Evolutionary conservation across 2,797 vertebrate species (phyloP).

Genomic region (Adelosebastes latens): DNA sequence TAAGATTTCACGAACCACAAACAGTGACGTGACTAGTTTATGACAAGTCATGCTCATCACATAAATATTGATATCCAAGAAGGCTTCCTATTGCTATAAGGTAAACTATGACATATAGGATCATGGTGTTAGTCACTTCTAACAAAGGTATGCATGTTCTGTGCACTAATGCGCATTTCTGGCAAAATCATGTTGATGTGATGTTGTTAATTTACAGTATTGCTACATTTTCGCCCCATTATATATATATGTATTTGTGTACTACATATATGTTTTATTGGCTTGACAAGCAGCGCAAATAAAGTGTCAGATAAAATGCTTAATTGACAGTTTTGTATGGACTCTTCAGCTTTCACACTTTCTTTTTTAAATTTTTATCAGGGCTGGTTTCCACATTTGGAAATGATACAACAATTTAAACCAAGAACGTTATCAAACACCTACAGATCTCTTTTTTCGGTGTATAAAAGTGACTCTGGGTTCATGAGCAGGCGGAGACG

Average conservation of each 20-base stretch:
- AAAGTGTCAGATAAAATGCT: background rate
- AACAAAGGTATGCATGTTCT: background rate
- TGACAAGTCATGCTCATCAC: background rate
- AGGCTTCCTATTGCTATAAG: background rate
- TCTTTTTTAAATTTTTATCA: background rate
- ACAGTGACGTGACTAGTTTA: background rate
- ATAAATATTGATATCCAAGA: background rate
- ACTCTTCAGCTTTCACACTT: background rate
- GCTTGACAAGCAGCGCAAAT: background rate
- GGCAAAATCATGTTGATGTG: background rate
- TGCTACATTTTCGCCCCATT: background rate
- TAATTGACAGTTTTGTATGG: background rate
- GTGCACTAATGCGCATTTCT: background rate
- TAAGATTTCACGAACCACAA: background rate
- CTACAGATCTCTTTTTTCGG: background rate
- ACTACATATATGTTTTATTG: background rate
- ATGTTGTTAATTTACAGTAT: background rate
- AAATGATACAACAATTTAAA: background rate
- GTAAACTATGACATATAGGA: background rate
- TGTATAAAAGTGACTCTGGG: no score
- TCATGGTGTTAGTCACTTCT: background rate
- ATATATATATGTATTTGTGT: background rate
- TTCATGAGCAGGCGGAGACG: conserved; percentile 59
- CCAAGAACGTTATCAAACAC: background rate
- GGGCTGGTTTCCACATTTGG: background rate